Conservation (phyloP, 2,888 invertebrate species). For the Acronicta leporina region DNA sequence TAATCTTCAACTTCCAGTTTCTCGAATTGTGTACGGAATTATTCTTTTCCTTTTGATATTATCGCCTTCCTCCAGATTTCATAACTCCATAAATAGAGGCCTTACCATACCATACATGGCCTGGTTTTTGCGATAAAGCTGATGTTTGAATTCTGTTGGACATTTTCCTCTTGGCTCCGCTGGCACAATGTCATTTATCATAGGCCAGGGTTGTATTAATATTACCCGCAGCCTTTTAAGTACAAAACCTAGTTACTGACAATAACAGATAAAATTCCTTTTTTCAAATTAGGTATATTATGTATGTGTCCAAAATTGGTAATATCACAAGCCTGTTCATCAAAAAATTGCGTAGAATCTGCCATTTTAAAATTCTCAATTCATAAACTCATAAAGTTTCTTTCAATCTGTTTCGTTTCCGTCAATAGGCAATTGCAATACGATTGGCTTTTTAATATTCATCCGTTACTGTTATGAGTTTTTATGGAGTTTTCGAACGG, state of each 20-base stretch:
- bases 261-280: slow-evolving; percentile 3
- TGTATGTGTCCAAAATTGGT: slow-evolving; percentile 7
- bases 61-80: slow-evolving; percentile 69
- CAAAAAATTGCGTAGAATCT: background rate
- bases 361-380: slow-evolving; percentile 6
- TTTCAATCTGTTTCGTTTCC: slow-evolving; percentile 24
- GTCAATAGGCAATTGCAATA: slow-evolving; percentile 31
- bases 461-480: slow-evolving; percentile 49
- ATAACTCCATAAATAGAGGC: slow-evolving; percentile 52
- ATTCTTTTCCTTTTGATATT: slow-evolving; percentile 68
- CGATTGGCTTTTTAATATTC: slow-evolving; percentile 43
- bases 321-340: background rate
- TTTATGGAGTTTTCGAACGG: slow-evolving; percentile 43
- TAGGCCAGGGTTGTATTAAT: slow-evolving; percentile 33
- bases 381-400: slow-evolving; percentile 1
- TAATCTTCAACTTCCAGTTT: slow-evolving; percentile 73
- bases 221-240: slow-evolving; percentile 36
- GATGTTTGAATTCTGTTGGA: slow-evolving; percentile 40
- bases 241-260: slow-evolving; percentile 5
- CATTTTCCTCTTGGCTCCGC: slow-evolving; percentile 44
- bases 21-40: slow-evolving; percentile 69
- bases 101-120: slow-evolving; percentile 47
- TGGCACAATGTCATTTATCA: slow-evolving; percentile 46
- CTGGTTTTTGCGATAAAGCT: slow-evolving; percentile 52
- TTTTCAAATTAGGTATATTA: background rate